These are phyloP conservation scores for Idris sp. DNA, from an alignment of 1,140 invertebrate genomes.

Conservation along the genomic window DNA sequence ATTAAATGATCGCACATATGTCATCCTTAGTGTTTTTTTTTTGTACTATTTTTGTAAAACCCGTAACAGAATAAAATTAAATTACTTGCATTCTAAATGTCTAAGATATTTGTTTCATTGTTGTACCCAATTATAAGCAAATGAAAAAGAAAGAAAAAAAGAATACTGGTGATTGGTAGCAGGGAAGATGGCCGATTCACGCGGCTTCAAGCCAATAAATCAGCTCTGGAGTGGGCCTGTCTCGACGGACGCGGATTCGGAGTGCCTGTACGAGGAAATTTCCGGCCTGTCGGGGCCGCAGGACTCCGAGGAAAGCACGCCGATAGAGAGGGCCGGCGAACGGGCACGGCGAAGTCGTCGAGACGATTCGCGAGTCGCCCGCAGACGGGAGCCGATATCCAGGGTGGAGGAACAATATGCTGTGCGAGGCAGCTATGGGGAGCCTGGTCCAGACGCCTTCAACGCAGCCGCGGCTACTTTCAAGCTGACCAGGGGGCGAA, in stretches of 20 bases:
- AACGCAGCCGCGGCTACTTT: constrained; percentile 68
- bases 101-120: no score
- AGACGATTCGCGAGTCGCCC: constrained; percentile 48
- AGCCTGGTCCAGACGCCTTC: constrained; percentile 70
- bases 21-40: no score
- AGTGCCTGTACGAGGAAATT: constrained; percentile 77
- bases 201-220: constrained; percentile 77
- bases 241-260: constrained; percentile 75
- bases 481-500: constrained; percentile 77
- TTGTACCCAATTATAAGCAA: no score
- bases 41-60: no score
- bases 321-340: constrained; percentile 25
- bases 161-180: no score
- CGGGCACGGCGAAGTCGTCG: constrained; percentile 45
- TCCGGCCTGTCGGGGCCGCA: constrained; percentile 71
- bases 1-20: no score
- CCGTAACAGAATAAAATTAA: no score
- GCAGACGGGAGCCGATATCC: constrained; percentile 58
- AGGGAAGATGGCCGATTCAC: constrained; percentile 76
- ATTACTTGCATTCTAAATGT: no score
- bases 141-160: no score
- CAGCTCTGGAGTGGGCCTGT: constrained; percentile 73
- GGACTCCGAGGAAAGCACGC: constrained; percentile 58
- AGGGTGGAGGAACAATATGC: constrained; percentile 76
- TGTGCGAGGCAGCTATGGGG: constrained; percentile 68